phyloP scores from a whole-genome alignment of 2,888 invertebrate species.

The Anagyrus pseudococci region DNA sequence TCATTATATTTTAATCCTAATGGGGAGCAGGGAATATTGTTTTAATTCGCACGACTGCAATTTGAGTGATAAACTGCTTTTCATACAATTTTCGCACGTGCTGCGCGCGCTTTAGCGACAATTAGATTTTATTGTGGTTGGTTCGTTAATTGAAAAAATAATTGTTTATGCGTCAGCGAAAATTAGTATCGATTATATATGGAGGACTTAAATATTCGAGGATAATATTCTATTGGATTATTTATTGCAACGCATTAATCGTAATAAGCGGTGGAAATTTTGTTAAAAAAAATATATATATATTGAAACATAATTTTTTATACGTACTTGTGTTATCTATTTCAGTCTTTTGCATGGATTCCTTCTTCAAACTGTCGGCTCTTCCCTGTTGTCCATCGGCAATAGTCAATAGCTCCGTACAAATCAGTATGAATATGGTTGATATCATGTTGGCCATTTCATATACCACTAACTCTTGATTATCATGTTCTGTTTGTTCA shows the following conservation, averaged over 20 bases:
- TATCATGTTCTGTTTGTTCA: conserved; percentile 25
- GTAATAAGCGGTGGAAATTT: no score
- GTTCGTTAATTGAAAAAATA: no score
- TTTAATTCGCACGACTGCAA: conserved; percentile 10
- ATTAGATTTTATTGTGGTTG: no score
- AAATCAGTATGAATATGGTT: conserved; percentile 23
- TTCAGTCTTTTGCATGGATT: conserved; percentile 36
- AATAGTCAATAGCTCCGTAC: conserved; percentile 29
- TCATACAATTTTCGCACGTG: no score
- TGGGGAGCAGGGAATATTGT: conserved; percentile 7
- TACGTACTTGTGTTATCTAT: conserved; percentile 36
- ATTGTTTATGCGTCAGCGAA: no score
- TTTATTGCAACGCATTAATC: no score
- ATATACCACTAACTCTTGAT: conserved; percentile 10
- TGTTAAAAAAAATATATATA: no score
- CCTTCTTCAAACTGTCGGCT: conserved; percentile 14
- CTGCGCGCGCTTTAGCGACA: no score
- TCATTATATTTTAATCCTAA: conserved; percentile 26
- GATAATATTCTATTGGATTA: no score
- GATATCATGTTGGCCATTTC: conserved; percentile 33
- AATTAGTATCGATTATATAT: no score
- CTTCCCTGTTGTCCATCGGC: conserved; percentile 32
- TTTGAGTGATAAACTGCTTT: no score
- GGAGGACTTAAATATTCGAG: no score
- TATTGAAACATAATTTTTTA: not conserved